Conservation (phyloP, 2,113 vertebrate genomes). For the Polyodon spathula region DNA sequence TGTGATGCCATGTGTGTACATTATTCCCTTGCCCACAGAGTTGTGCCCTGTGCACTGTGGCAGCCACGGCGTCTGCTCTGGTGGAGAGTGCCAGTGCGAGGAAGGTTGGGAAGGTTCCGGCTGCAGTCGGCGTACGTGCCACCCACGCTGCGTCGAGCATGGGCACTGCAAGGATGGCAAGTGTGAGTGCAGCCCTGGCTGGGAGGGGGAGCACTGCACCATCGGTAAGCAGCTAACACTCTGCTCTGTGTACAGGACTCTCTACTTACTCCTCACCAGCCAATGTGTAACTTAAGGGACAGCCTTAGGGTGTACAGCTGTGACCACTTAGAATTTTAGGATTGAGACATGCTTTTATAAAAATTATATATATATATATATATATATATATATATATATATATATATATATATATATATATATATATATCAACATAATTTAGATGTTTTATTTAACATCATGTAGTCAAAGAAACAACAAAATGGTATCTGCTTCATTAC, state of each 20-base stretch:
- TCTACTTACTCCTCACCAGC: too few relatives aligned
- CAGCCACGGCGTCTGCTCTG: conserved; percentile 78
- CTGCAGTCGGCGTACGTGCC: conserved; percentile 82
- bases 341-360: too few relatives aligned
- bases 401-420: too few relatives aligned
- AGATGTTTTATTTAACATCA: too few relatives aligned
- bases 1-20: conserved; percentile 14
- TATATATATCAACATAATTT: too few relatives aligned
- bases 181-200: conserved; percentile 92
- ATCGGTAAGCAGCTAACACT: conserved; percentile 67
- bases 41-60: conserved; percentile 85
- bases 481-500: too few relatives aligned
- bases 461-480: too few relatives aligned
- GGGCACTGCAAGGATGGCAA: conserved; percentile 88
- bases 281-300: too few relatives aligned
- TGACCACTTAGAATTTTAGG: too few relatives aligned
- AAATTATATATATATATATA: too few relatives aligned
- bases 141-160: conserved; percentile 83
- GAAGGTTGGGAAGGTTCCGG: conserved; percentile 84
- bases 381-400: too few relatives aligned
- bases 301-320: too few relatives aligned
- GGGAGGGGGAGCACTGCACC: conserved; percentile 96
- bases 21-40: conserved; percentile 47
- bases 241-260: conserved; percentile 8
- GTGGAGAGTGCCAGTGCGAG: conserved; percentile 83